phyloP scores from a whole-genome alignment of 1,140 invertebrate species.

The Gonioctena quinquepunctata region DNA sequence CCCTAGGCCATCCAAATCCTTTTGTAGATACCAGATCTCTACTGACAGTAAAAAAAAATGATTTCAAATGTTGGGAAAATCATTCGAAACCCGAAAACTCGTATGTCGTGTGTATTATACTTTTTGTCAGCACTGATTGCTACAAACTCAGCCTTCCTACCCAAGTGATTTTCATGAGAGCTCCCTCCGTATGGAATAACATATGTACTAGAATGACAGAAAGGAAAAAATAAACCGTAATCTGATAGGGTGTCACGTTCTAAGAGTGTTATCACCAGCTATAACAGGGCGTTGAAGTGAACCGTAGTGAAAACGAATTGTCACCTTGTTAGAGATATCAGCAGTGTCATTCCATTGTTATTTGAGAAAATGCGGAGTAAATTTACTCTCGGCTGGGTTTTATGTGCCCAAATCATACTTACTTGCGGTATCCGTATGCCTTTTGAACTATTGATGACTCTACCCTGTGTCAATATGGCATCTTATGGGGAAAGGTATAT shows the following conservation, averaged over 20 bases:
- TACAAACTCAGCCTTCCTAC: too few relatives aligned
- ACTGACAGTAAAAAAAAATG: too few relatives aligned
- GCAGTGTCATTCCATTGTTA: not conserved
- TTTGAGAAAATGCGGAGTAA: not conserved
- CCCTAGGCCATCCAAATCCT: too few relatives aligned
- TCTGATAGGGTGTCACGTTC: not conserved
- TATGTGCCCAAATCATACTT: not conserved
- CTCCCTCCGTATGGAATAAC: not conserved
- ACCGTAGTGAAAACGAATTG: not conserved
- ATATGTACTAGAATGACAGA: not conserved
- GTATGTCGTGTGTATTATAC: too few relatives aligned
- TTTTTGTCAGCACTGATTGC: too few relatives aligned
- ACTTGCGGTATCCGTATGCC: not conserved
- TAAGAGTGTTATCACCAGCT: not conserved
- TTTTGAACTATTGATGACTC: not conserved
- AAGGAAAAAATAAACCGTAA: not conserved
- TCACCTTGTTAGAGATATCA: not conserved
- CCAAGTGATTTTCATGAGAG: too few relatives aligned
- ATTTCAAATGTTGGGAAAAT: too few relatives aligned
- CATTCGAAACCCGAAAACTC: too few relatives aligned
- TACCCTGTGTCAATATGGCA: too few relatives aligned
- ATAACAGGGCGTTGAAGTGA: not conserved
- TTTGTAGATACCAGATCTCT: too few relatives aligned
- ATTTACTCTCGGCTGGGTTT: not conserved
- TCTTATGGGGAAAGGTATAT: too few relatives aligned